These are phyloP conservation scores for Brachionus angularis DNA, from an alignment of 1,140 invertebrate genomes.

Conservation along the genomic window DNA sequence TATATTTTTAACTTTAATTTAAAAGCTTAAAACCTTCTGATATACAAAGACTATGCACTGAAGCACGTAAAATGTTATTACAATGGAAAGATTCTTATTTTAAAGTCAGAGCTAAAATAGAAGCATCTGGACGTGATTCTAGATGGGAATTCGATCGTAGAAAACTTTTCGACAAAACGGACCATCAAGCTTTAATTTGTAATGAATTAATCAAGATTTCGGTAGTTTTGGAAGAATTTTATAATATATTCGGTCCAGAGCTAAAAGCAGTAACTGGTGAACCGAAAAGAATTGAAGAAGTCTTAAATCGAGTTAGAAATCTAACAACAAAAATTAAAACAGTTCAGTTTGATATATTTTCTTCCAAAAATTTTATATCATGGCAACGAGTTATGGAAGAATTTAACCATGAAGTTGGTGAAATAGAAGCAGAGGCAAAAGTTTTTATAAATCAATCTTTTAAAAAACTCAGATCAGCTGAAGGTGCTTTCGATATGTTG, in stretches of 20 bases:
- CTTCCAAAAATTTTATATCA: slow-evolving; percentile 69
- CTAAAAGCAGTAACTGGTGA: slow-evolving; percentile 78
- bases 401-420: slow-evolving; percentile 69
- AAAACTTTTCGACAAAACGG: slow-evolving; percentile 72
- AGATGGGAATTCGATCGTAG: slow-evolving; percentile 84
- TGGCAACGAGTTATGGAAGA: slow-evolving; percentile 74
- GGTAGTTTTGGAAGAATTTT: slow-evolving; percentile 74
- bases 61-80: slow-evolving; percentile 65
- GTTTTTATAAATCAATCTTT: slow-evolving; percentile 81
- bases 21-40: slow-evolving; percentile 61
- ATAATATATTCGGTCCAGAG: slow-evolving; percentile 79
- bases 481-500: slow-evolving; percentile 72
- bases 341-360: slow-evolving; percentile 76
- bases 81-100: slow-evolving; percentile 71
- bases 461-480: slow-evolving; percentile 70
- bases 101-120: slow-evolving; percentile 72
- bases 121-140: slow-evolving; percentile 71
- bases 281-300: slow-evolving; percentile 74
- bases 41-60: slow-evolving; percentile 54
- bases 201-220: slow-evolving; percentile 70
- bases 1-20: slow-evolving; percentile 34
- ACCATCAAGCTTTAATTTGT: slow-evolving; percentile 75
- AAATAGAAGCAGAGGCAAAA: slow-evolving; percentile 74
- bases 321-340: slow-evolving; percentile 69
- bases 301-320: slow-evolving; percentile 68